Evolutionary conservation across 23 tunicate genomes (phyloP).

Genomic region (Trididemnum nubilum): DNA sequence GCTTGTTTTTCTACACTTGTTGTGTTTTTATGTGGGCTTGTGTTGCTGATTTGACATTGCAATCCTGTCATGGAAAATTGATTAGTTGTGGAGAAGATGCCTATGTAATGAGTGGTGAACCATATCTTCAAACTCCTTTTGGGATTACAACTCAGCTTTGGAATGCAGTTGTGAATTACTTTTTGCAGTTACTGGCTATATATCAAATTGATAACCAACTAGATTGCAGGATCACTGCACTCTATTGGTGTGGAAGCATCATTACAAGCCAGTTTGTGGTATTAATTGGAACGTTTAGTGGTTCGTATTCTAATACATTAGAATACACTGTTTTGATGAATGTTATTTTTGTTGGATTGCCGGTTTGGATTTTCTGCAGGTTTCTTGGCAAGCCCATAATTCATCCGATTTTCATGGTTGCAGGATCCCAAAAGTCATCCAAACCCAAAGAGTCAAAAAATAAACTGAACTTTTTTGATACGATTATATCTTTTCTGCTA

Average conservation of each 20-base stretch:
- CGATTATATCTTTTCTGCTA: slow-evolving; percentile 9
- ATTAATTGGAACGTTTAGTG: slow-evolving; percentile 45
- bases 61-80: slow-evolving; percentile 14
- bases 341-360: slow-evolving; percentile 50
- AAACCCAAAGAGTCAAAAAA: background rate
- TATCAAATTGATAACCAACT: slow-evolving; percentile 60
- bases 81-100: slow-evolving; percentile 26
- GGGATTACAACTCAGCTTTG: slow-evolving; percentile 53
- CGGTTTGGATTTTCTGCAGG: slow-evolving; percentile 40
- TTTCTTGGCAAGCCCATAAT: slow-evolving; percentile 9
- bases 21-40: slow-evolving; percentile 79
- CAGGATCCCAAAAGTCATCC: background rate
- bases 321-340: slow-evolving; percentile 48
- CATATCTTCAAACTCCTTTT: slow-evolving; percentile 50
- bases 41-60: slow-evolving; percentile 42
- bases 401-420: background rate
- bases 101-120: slow-evolving; percentile 60
- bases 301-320: slow-evolving; percentile 44
- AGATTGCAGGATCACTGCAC: slow-evolving; percentile 40
- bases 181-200: slow-evolving; percentile 41
- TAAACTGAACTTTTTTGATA: background rate
- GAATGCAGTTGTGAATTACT: slow-evolving; percentile 62
- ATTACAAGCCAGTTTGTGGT: slow-evolving; percentile 59
- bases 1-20: slow-evolving; percentile 64
- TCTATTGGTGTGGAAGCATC: slow-evolving; percentile 76